Conservation (phyloP, 2,113 vertebrate species). For the Suncus etruscus region DNA sequence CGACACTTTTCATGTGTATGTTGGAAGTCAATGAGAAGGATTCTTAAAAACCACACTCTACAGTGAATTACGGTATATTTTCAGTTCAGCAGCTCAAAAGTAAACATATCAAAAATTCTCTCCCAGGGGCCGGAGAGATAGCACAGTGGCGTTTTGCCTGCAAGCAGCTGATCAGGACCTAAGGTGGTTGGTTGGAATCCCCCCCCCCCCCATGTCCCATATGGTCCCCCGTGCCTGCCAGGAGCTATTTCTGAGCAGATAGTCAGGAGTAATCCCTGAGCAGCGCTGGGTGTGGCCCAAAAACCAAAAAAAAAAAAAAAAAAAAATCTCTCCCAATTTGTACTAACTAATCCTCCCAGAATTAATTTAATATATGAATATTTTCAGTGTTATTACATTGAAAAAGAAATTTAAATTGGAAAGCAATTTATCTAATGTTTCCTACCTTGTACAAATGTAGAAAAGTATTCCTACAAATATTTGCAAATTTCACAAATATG, state of each 20-base stretch:
- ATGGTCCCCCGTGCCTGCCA: too few relatives aligned
- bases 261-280: too few relatives aligned
- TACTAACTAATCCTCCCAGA: not conserved
- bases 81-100: constrained; percentile 40
- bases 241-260: too few relatives aligned
- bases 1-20: constrained; percentile 35
- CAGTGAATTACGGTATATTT: constrained; percentile 27
- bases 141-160: too few relatives aligned
- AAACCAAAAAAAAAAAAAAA: too few relatives aligned
- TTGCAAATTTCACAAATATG: not conserved
- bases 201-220: too few relatives aligned
- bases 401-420: constrained; percentile 30
- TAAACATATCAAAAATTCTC: constrained; percentile 15
- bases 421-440: constrained; percentile 17
- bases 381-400: not conserved
- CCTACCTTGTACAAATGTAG: constrained; percentile 10
- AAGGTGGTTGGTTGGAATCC: too few relatives aligned
- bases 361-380: constrained; percentile 26
- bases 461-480: too few relatives aligned
- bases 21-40: constrained; percentile 55
- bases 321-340: constrained; percentile 20
- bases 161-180: too few relatives aligned
- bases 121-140: too few relatives aligned
- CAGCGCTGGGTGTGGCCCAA: too few relatives aligned
- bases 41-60: constrained; percentile 5